These are phyloP conservation scores for Homarus gammarus DNA, from an alignment of 2,888 invertebrate species.

Conservation along the genomic window DNA sequence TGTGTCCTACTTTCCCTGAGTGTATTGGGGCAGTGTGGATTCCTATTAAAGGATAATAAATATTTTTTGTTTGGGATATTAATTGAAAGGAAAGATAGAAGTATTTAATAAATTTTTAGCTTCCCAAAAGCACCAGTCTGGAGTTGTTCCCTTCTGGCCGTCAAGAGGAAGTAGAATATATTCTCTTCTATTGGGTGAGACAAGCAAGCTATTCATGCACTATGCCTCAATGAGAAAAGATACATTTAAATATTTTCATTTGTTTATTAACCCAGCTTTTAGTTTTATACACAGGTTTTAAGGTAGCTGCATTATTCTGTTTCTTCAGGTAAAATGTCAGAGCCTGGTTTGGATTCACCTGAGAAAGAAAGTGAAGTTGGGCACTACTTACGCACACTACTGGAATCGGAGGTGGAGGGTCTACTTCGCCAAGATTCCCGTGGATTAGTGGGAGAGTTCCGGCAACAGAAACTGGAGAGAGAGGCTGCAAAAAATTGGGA, in stretches of 20 bases:
- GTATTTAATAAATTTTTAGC: no score
- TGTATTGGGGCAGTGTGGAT: no score
- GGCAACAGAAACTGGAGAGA: conserved; percentile 87
- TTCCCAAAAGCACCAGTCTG: conserved; percentile 46
- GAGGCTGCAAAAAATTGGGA: conserved; percentile 96
- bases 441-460: conserved; percentile 84
- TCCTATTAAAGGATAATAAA: no score
- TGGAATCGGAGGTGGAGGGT: conserved; percentile 82
- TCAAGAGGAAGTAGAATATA: conserved; percentile 47
- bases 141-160: conserved; percentile 35
- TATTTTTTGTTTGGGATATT: no score
- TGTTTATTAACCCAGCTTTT: no score
- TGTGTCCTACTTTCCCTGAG: no score
- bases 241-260: no score
- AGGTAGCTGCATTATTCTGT: no score
- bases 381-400: background rate
- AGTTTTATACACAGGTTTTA: no score
- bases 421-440: conserved; percentile 86
- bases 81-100: no score
- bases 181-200: conserved; percentile 42
- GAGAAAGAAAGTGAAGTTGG: conserved; percentile 5
- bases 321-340: conserved; percentile 2
- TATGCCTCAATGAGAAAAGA: conserved; percentile 35
- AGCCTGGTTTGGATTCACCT: background rate
- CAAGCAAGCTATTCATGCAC: background rate